Evolutionary conservation across 2,113 vertebrate species (phyloP).

Genomic region (Argyrosomus japonicus): DNA sequence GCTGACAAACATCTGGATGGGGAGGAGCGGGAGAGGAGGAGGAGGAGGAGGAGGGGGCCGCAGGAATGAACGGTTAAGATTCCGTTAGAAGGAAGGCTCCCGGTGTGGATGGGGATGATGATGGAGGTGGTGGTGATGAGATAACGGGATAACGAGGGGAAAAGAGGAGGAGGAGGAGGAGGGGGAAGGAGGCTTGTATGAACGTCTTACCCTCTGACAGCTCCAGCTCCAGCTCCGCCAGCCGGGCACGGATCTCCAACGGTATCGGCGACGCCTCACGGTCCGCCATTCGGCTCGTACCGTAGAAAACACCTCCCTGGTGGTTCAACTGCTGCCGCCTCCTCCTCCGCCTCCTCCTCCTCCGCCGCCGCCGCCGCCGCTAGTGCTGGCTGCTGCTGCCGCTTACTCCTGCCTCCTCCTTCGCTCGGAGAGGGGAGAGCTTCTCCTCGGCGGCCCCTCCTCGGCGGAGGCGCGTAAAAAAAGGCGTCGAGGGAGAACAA

Average conservation of each 20-base stretch:
- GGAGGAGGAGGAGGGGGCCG: conserved; percentile 48
- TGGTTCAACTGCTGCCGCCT: conserved; percentile 33
- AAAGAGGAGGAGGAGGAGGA: neutral
- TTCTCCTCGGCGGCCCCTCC: conserved; percentile 72
- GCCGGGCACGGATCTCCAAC: conserved; percentile 93
- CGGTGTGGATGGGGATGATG: conserved; percentile 58
- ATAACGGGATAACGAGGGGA: conserved; percentile 50
- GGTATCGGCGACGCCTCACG: conserved; percentile 94
- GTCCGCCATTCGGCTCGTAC: conserved; percentile 90
- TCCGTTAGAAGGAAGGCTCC: conserved; percentile 68
- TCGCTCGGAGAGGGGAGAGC: conserved; percentile 44
- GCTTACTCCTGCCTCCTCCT: conserved; percentile 59
- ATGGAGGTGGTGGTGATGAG: conserved; percentile 43
- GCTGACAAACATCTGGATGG: conserved; percentile 80
- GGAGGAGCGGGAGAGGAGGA: conserved; percentile 67
- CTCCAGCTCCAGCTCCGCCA: conserved; percentile 97
- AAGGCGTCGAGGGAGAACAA: conserved; percentile 76
- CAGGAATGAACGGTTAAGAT: conserved; percentile 68
- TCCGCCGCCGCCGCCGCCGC: conserved; percentile 41
- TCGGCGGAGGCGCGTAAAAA: conserved; percentile 66
- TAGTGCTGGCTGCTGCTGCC: conserved; percentile 65
- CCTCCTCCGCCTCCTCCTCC: conserved; percentile 12
- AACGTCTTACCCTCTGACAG: conserved; percentile 93
- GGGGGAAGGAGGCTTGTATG: neutral
- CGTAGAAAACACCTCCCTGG: conserved; percentile 64